Conservation (phyloP, 2,888 invertebrate species). For the Reticulitermes lucifugus region DNA sequence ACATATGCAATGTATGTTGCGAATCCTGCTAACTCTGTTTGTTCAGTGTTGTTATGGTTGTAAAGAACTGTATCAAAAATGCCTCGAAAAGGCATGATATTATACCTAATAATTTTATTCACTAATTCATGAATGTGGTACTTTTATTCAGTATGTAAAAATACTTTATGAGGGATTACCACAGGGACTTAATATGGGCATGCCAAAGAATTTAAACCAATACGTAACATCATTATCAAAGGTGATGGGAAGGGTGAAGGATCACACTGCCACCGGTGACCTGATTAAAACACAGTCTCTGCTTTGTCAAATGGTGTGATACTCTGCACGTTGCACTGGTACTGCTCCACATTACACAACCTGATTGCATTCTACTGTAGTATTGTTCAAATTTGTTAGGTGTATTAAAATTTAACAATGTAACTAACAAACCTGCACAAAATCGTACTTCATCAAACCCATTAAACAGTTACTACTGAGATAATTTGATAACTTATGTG, state of each 20-base stretch:
- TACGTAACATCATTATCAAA: neutral
- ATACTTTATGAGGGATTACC: neutral
- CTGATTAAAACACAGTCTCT: neutral
- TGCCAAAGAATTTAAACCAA: neutral
- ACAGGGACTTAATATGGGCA: neutral
- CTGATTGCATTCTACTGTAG: neutral
- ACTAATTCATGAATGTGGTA: neutral
- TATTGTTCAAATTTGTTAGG: neutral
- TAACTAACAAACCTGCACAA: conserved; percentile 2
- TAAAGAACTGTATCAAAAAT: neutral
- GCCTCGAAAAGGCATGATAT: neutral
- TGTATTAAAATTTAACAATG: neutral
- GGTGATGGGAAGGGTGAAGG: no score
- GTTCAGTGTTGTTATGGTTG: neutral
- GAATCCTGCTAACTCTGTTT: neutral
- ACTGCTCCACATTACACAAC: neutral
- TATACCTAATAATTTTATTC: neutral
- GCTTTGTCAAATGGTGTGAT: neutral
- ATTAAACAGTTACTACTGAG: conserved; percentile 9
- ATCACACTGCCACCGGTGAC: neutral
- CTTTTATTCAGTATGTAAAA: neutral
- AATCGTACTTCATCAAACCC: neutral
- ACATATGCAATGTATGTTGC: neutral
- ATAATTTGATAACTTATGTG: conserved; percentile 9
- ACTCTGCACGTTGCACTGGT: neutral